phyloP scores from a whole-genome alignment of 1,140 invertebrate species.

The Vanessa atalanta region DNA sequence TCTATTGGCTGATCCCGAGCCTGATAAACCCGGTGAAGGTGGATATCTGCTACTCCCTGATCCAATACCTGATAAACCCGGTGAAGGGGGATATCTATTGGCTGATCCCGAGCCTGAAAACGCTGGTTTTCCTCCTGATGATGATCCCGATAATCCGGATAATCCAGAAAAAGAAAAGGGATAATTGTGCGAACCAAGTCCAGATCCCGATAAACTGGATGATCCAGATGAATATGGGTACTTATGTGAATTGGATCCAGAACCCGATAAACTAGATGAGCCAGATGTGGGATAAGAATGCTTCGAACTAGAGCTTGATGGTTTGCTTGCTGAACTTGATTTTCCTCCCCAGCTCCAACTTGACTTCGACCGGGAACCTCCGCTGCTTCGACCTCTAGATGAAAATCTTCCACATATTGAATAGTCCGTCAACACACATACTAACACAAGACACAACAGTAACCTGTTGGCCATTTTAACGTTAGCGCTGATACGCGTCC shows the following conservation, averaged over 20 bases:
- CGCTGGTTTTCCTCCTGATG: constrained; percentile 41
- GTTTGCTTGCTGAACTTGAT: constrained; percentile 32
- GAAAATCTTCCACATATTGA: constrained; percentile 38
- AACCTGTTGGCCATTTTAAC: constrained; percentile 47
- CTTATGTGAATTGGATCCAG: constrained; percentile 10
- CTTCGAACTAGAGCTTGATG: constrained; percentile 16
- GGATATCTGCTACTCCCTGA: constrained; percentile 22
- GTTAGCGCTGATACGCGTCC: constrained; percentile 23
- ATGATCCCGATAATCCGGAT: constrained; percentile 31
- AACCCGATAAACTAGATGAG: constrained; percentile 15
- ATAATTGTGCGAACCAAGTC: neutral
- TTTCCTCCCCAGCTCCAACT: constrained; percentile 26
- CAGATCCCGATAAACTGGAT: constrained; percentile 39
- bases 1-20: constrained; percentile 32
- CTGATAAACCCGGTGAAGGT: constrained; percentile 43
- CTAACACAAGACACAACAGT: constrained; percentile 48
- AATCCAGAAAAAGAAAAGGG: constrained; percentile 26
- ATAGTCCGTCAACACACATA: constrained; percentile 35
- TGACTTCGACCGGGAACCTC: constrained; percentile 34
- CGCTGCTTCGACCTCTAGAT: constrained; percentile 10
- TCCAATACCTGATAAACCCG: constrained; percentile 40
- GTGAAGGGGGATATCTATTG: constrained; percentile 39
- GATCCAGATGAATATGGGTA: constrained; percentile 38
- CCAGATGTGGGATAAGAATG: constrained; percentile 20
- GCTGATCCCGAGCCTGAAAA: constrained; percentile 36